Conservation (phyloP, 2,797 vertebrate genomes). For the Parambassis ranga region DNA sequence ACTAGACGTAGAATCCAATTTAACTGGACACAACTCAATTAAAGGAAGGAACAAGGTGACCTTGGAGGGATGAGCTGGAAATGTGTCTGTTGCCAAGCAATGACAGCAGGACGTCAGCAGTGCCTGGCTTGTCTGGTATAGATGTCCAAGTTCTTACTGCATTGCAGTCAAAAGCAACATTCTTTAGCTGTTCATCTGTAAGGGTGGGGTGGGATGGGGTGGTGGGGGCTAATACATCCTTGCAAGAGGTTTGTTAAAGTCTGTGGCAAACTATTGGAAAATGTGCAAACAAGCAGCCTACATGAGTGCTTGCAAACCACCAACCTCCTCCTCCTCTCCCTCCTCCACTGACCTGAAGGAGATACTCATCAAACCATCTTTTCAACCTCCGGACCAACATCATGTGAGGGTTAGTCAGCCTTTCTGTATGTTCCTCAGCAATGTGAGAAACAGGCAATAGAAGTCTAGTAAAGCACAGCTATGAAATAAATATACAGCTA, state of each 20-base stretch:
- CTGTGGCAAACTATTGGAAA: slow-evolving; percentile 21
- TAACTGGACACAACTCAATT: slow-evolving; percentile 42
- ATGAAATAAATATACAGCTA: too few species aligned
- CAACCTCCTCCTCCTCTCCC: not conserved
- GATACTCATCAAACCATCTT: not conserved
- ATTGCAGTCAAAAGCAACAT: slow-evolving; percentile 52
- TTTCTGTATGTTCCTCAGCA: not conserved
- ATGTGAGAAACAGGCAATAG: not conserved
- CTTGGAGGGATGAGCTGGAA: slow-evolving; percentile 37
- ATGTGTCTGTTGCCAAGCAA: slow-evolving; percentile 41
- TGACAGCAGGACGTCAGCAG: slow-evolving; percentile 36
- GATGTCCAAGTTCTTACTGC: slow-evolving; percentile 29
- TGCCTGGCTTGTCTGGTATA: slow-evolving; percentile 14
- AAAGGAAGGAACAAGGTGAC: slow-evolving; percentile 42
- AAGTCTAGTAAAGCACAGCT: too few species aligned
- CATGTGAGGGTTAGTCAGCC: not conserved
- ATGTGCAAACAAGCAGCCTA: slow-evolving; percentile 19
- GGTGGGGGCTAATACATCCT: not conserved
- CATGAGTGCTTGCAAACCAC: not conserved
- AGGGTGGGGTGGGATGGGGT: slow-evolving; percentile 2
- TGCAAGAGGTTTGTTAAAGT: slow-evolving; percentile 12
- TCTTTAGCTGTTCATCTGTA: slow-evolving; percentile 16
- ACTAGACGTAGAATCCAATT: slow-evolving; percentile 33
- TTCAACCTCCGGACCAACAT: not conserved
- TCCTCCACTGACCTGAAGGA: slow-evolving; percentile 2